Percentiles rank a stretch among this genome's conserved stretches.
Conservation (phyloP, 2,797 vertebrate genomes). For the Ateles fusciceps region DNA sequence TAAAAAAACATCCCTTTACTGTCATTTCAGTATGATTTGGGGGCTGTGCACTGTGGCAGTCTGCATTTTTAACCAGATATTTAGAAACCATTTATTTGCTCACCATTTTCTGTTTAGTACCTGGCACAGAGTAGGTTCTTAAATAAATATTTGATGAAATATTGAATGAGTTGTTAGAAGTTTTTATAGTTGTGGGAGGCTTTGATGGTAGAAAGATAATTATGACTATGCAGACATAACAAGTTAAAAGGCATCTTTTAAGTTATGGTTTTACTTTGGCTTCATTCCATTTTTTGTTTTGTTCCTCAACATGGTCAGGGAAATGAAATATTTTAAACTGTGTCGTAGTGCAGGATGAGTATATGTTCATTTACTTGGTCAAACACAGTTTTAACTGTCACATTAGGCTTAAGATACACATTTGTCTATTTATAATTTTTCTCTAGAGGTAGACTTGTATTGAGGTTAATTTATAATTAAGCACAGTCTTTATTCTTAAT, state of each 20-base stretch:
- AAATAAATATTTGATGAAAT: conserved; percentile 15
- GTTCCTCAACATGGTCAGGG: background rate
- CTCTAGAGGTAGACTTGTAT: background rate
- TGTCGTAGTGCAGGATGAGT: background rate
- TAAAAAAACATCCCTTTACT: background rate
- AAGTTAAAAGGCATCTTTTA: conserved; percentile 9
- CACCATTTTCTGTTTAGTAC: background rate
- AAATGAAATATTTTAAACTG: background rate
- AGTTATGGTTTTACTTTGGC: background rate
- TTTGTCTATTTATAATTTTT: background rate
- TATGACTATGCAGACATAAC: background rate
- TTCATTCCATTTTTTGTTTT: background rate
- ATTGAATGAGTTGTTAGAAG: background rate
- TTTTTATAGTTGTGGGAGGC: background rate
- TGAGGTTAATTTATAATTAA: background rate
- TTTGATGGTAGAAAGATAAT: background rate
- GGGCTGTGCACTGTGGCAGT: background rate
- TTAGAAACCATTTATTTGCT: background rate
- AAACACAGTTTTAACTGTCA: background rate
- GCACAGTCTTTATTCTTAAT: background rate
- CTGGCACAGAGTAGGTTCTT: background rate
- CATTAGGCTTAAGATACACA: background rate
- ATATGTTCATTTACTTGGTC: background rate
- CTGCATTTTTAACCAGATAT: background rate
- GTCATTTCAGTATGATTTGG: background rate